Evolutionary conservation across 2,797 vertebrate genomes (phyloP), one percentile per base, ranked within the genome.

Genomic region (Meda fulgida): DNA sequence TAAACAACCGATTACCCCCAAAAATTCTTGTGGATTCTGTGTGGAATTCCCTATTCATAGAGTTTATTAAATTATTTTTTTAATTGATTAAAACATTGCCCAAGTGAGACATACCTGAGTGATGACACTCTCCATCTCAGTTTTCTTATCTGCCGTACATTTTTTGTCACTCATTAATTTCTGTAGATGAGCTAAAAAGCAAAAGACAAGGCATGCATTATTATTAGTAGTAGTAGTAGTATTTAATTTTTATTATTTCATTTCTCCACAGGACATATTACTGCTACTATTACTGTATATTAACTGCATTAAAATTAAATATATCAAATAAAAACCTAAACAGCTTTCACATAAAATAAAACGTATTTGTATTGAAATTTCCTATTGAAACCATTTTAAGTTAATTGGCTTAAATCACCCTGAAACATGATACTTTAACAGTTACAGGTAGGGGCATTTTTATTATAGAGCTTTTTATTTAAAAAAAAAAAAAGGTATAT

Each of bases 151-250:
- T 13, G 94, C 95, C 0, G 96, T 31, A 88, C 98, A 99, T 87
- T 99, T 99, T 94, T 99, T 99, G 91, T 99, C 98, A 78, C 97
- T 97, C 97, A 98, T 98, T 87, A 99, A 89, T 89, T 99, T 99
- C 92, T 99, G 97, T 83, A 99, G 96, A 87, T 99, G 97, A 90
- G 98, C 98, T 99, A 75, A 0, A 83, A 88, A 34, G 76, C 82
- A 13, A 84, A 80, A 87, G 0, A 75, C 5, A 84, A 36, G 3
- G 38, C 29, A 40, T 23, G 8, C 58, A 79, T 76, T 23, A 21
- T 80, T 72, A 71, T 0, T 4, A 46, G 3, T 26, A 43, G 11
- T 16, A 60, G 7, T 8, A 70, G 23, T 16, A 60, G 4, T 8
- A 70, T n/a, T 76, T 58, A 11, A 11, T 16, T 36, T 8, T 19